Conservation (phyloP, 2,797 vertebrate genomes). For the Diplodus puntazzo region DNA sequence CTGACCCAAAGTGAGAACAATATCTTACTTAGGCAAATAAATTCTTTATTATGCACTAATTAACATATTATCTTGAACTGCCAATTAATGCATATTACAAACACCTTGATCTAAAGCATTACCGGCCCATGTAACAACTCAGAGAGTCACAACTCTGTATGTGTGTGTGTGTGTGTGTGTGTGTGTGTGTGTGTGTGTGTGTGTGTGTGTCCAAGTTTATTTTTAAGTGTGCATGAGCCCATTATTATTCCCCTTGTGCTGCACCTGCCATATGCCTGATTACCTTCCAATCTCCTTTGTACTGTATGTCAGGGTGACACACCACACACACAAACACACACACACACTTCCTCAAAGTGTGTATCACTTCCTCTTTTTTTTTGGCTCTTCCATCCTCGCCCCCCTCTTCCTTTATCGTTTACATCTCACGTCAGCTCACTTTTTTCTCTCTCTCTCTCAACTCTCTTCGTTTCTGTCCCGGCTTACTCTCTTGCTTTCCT, state of each 20-base stretch:
- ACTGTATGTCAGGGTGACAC: conserved; percentile 34
- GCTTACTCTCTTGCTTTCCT: background rate
- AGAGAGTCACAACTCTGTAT: too few relatives aligned
- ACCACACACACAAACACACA: conserved; percentile 21
- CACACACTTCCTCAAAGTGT: conserved; percentile 16
- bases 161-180: too few relatives aligned
- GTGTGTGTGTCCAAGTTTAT: conserved; percentile 26
- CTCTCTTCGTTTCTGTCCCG: background rate
- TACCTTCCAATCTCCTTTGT: conserved; percentile 53
- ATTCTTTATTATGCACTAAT: too few relatives aligned
- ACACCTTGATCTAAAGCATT: too few relatives aligned
- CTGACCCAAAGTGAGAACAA: too few relatives aligned
- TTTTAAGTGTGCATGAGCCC: conserved; percentile 33
- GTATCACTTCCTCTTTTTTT: background rate
- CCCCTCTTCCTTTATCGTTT: background rate
- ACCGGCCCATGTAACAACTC: too few relatives aligned
- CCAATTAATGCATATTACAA: too few relatives aligned
- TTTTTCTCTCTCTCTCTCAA: background rate
- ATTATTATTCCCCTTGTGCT: conserved; percentile 56
- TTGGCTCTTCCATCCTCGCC: background rate
- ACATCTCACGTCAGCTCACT: conserved; percentile 16
- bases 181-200: background rate
- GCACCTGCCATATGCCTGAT: conserved; percentile 59
- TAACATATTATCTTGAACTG: too few relatives aligned
- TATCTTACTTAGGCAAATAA: too few relatives aligned